Percentiles rank a stretch among this genome's conserved stretches.
phyloP scores from a whole-genome alignment of 2,888 invertebrate genomes.

The Erynnis tages region DNA sequence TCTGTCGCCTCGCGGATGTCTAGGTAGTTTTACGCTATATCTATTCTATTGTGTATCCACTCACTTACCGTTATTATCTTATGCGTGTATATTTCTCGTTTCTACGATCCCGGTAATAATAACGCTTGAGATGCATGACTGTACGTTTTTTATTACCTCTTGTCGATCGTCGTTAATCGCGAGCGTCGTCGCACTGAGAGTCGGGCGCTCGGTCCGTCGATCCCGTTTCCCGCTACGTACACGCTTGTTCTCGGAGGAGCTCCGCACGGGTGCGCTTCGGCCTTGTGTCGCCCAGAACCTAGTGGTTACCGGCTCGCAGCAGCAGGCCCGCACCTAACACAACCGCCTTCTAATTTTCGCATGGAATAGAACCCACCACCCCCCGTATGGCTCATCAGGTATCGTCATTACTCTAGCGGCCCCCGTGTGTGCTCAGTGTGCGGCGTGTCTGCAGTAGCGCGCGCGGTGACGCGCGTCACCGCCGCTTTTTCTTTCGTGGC shows the following conservation, averaged over 20 bases:
- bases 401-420: slow-evolving; percentile 77
- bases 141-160: slow-evolving; percentile 87
- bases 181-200: slow-evolving; percentile 77
- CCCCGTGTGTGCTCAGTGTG: slow-evolving; percentile 77
- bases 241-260: slow-evolving; percentile 76
- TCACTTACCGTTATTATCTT: slow-evolving; percentile 76
- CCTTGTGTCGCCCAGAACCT: slow-evolving; percentile 73
- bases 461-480: slow-evolving; percentile 63
- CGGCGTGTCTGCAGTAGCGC: slow-evolving; percentile 69
- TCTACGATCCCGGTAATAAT: slow-evolving; percentile 90
- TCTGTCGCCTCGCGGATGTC: slow-evolving; percentile 73
- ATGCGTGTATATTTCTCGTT: slow-evolving; percentile 81
- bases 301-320: slow-evolving; percentile 74
- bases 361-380: slow-evolving; percentile 80
- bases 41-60: slow-evolving; percentile 67
- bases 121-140: slow-evolving; percentile 93
- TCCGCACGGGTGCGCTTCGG: slow-evolving; percentile 78
- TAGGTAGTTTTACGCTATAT: slow-evolving; percentile 77
- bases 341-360: slow-evolving; percentile 80
- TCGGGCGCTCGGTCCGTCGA: slow-evolving; percentile 78
- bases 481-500: slow-evolving; percentile 64
- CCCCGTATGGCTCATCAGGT: slow-evolving; percentile 82
- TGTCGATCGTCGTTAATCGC: slow-evolving; percentile 75
- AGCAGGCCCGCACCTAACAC: slow-evolving; percentile 79
- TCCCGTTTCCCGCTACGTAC: slow-evolving; percentile 78